Evolutionary conservation across 2,797 vertebrate genomes (phyloP).

Genomic region (Poeciliopsis paucimaculata): DNA sequence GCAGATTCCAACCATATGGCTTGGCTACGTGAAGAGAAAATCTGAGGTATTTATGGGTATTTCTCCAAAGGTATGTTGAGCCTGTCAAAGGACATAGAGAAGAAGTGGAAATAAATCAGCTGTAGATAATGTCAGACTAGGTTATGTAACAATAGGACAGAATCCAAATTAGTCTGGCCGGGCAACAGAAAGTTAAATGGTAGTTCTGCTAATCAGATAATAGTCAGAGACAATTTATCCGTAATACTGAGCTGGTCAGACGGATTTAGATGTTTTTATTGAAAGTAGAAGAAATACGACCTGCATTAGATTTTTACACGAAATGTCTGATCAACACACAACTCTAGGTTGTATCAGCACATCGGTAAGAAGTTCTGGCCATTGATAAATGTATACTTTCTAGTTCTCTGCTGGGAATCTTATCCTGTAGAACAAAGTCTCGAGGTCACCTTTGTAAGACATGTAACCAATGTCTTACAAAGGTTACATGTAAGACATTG

Average conservation of each 20-base stretch:
- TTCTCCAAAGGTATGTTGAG: slow-evolving; percentile 55
- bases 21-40: slow-evolving; percentile 57
- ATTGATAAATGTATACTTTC: slow-evolving; percentile 21
- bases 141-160: slow-evolving; percentile 26
- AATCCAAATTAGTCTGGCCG: slow-evolving; percentile 14
- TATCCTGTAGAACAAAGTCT: not conserved
- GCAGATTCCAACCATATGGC: slow-evolving; percentile 68
- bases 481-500: too few species aligned
- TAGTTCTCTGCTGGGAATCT: not conserved
- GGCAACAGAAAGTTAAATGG: slow-evolving; percentile 9
- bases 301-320: not conserved
- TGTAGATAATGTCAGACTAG: slow-evolving; percentile 37
- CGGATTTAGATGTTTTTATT: not conserved
- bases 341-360: not conserved
- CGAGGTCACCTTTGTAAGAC: not conserved
- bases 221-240: slow-evolving; percentile 11
- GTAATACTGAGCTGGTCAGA: not conserved
- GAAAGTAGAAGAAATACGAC: not conserved
- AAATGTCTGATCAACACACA: not conserved
- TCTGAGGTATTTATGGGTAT: slow-evolving; percentile 61
- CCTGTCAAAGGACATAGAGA: slow-evolving; percentile 52
- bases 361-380: slow-evolving; percentile 1
- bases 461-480: slow-evolving; percentile 9
- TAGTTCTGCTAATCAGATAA: slow-evolving; percentile 17
- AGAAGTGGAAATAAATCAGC: slow-evolving; percentile 40